Conservation (phyloP, 1,140 invertebrate species). For the Apis florea region DNA sequence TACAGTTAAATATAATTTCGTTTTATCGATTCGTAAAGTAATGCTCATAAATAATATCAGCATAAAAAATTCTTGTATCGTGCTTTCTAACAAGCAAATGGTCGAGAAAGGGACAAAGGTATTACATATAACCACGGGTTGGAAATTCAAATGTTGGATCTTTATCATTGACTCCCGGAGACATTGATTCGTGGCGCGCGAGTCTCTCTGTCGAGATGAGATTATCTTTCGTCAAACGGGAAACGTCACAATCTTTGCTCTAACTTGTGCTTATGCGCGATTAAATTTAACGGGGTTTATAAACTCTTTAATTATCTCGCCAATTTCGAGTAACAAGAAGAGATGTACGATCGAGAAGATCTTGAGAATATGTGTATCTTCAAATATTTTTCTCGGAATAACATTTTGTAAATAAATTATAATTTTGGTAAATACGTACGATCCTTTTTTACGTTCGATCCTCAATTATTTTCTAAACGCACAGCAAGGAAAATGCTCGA, state of each 20-base stretch:
- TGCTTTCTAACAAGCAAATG: slow-evolving; percentile 11
- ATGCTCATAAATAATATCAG: not conserved
- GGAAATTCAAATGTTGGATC: slow-evolving; percentile 35
- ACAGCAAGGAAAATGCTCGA: too few species aligned
- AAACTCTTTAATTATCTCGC: not conserved
- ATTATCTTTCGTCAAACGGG: slow-evolving; percentile 25
- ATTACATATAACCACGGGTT: not conserved
- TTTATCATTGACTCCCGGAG: slow-evolving; percentile 24
- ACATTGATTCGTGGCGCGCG: slow-evolving; percentile 14
- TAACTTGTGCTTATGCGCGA: slow-evolving; percentile 3
- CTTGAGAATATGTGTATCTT: too few species aligned
- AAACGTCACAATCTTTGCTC: slow-evolving; percentile 37
- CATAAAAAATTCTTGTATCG: not conserved
- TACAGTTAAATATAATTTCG: too few species aligned
- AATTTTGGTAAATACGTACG: too few species aligned
- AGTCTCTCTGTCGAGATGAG: slow-evolving; percentile 7
- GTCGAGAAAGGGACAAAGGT: slow-evolving; percentile 22
- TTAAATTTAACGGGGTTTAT: slow-evolving; percentile 10
- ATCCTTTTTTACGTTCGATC: too few species aligned
- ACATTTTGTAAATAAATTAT: too few species aligned
- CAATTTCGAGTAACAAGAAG: not conserved
- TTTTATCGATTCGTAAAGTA: not conserved
- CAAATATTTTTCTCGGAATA: too few species aligned
- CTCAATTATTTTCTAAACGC: too few species aligned
- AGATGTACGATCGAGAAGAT: not conserved